Conservation (phyloP, 1,140 invertebrate genomes). For the Zaprionus ornatus region DNA sequence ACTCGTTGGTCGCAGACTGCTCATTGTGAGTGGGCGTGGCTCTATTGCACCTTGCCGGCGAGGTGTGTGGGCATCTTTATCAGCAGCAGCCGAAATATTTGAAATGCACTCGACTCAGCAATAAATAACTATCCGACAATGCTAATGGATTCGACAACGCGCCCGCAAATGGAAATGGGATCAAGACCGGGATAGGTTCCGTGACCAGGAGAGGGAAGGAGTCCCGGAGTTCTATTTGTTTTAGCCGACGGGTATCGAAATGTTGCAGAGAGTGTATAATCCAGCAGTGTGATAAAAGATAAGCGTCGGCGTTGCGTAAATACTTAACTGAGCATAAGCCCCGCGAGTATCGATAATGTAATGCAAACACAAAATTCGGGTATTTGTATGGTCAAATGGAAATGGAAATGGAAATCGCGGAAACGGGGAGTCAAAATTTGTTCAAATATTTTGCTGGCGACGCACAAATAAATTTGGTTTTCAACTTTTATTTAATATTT, state of each 20-base stretch:
- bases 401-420: slow-evolving; percentile 56
- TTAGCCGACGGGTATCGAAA: slow-evolving; percentile 4
- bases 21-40: slow-evolving; percentile 50
- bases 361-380: slow-evolving; percentile 52
- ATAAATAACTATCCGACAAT: slow-evolving; percentile 41
- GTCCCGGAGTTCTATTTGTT: slow-evolving; percentile 18
- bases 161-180: slow-evolving; percentile 4
- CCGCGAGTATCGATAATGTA: slow-evolving; percentile 64
- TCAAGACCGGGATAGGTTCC: neutral
- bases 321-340: slow-evolving; percentile 12
- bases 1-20: slow-evolving; percentile 62
- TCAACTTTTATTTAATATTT: slow-evolving; percentile 45
- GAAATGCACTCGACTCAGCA: slow-evolving; percentile 34
- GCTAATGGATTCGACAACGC: slow-evolving; percentile 59
- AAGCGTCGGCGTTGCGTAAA: slow-evolving; percentile 51
- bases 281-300: slow-evolving; percentile 25
- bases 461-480: slow-evolving; percentile 43
- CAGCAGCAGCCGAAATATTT: slow-evolving; percentile 58
- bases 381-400: slow-evolving; percentile 37
- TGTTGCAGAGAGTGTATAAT: neutral
- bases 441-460: slow-evolving; percentile 60
- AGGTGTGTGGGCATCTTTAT: slow-evolving; percentile 65
- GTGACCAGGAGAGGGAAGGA: neutral
- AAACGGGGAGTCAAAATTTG: slow-evolving; percentile 52
- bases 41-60: slow-evolving; percentile 59